A percentile compares a stretch with the other conserved stretches of the same genome.
phyloP scores from a whole-genome alignment of 2,113 vertebrate genomes.

The Labrus mixtus region DNA sequence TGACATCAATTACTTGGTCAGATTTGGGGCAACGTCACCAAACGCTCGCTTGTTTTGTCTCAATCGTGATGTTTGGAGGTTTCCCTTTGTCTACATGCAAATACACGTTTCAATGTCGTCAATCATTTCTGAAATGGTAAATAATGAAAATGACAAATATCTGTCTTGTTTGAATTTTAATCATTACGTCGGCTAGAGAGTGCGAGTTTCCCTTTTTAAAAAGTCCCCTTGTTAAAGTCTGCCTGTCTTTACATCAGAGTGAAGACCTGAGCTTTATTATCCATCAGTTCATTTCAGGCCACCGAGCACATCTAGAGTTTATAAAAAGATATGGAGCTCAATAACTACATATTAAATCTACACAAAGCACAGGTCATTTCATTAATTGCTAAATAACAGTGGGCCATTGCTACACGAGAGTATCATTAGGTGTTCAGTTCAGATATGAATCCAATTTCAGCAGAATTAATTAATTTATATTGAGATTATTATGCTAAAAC shows the following conservation, averaged over 20 bases:
- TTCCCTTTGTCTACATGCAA: neutral
- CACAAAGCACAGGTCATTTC: conserved; percentile 39
- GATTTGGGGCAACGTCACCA: neutral
- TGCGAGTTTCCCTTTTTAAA: neutral
- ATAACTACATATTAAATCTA: conserved; percentile 16
- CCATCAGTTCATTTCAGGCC: neutral
- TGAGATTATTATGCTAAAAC: conserved; percentile 42
- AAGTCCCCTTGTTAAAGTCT: neutral
- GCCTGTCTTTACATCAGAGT: neutral
- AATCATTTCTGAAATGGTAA: too few species aligned
- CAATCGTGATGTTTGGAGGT: too few species aligned
- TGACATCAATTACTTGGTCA: neutral
- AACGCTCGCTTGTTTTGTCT: neutral
- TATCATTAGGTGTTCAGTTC: conserved; percentile 13
- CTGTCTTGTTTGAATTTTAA: neutral
- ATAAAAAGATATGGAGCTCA: conserved; percentile 1
- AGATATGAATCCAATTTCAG: conserved; percentile 30
- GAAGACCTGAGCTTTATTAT: neutral
- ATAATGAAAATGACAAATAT: neutral
- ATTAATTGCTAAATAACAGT: conserved; percentile 21
- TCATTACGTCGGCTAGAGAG: neutral
- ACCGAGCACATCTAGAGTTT: neutral
- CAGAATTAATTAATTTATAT: conserved; percentile 39
- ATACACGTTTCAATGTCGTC: neutral
- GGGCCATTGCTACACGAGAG: neutral